phyloP scores from a whole-genome alignment of 2,888 invertebrate genomes.

The Sarcophaga carnaria region DNA sequence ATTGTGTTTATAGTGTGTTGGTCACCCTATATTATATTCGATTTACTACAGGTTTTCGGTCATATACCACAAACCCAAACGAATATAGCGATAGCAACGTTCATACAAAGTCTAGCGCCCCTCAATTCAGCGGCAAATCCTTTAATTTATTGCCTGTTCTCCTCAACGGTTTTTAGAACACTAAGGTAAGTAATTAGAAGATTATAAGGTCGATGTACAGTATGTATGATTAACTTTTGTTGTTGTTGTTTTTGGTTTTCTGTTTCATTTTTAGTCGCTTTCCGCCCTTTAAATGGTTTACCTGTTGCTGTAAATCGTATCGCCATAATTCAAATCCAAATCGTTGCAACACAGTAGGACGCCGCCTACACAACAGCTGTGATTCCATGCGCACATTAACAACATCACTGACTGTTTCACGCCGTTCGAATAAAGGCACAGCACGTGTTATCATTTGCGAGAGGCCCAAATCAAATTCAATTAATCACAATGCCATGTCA shows the following conservation, averaged over 20 bases:
- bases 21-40: conserved; percentile 97
- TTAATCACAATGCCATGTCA: conserved; percentile 77
- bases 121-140: conserved; percentile 97
- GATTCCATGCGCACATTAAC: conserved; percentile 82
- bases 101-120: conserved; percentile 95
- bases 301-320: conserved; percentile 83
- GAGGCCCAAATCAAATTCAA: conserved; percentile 73
- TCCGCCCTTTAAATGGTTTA: conserved; percentile 87
- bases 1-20: conserved; percentile 97
- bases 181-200: conserved; percentile 84
- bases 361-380: conserved; percentile 80
- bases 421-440: conserved; percentile 79
- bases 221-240: neutral
- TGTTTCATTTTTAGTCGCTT: conserved; percentile 79
- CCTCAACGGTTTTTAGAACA: conserved; percentile 92
- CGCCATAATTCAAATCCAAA: conserved; percentile 78
- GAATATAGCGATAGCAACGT: conserved; percentile 92
- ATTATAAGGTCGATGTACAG: neutral
- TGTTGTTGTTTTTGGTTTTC: conserved; percentile 21
- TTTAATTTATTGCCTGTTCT: conserved; percentile 96
- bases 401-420: conserved; percentile 80
- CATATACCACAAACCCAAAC: conserved; percentile 90
- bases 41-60: conserved; percentile 93
- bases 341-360: conserved; percentile 80
- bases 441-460: conserved; percentile 80